Percentiles rank a stretch among this genome's conserved stretches.
Conservation (phyloP, 2,797 vertebrate species). For the Xiphorhynchus erythropygius region DNA sequence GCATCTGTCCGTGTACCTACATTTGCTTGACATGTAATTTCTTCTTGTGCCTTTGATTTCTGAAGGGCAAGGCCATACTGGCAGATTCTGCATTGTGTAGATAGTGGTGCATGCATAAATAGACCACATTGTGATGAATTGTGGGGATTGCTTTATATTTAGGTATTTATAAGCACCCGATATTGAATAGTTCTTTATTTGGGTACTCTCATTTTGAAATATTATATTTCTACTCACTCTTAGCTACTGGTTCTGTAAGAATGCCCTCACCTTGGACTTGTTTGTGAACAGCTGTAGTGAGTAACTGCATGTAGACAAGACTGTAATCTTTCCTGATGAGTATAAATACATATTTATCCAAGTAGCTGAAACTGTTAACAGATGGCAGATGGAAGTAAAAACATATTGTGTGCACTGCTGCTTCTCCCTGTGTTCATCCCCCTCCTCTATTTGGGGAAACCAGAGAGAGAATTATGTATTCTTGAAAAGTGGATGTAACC, state of each 20-base stretch:
- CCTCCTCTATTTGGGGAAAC: slow-evolving; percentile 12
- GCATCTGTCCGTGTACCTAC: not conserved
- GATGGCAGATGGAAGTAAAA: slow-evolving; percentile 56
- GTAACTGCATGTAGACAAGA: slow-evolving; percentile 4
- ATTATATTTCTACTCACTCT: not conserved
- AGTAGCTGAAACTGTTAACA: slow-evolving; percentile 48
- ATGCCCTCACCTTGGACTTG: slow-evolving; percentile 22
- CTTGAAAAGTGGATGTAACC: slow-evolving; percentile 32
- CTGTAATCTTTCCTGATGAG: not conserved
- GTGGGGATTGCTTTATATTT: not conserved
- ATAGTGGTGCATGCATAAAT: not conserved
- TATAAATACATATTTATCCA: slow-evolving; percentile 35
- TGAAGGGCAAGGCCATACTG: not conserved
- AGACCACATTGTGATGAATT: not conserved
- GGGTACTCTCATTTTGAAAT: not conserved
- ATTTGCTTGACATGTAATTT: not conserved
- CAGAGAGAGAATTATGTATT: not conserved
- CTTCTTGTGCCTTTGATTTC: not conserved
- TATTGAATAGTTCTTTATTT: not conserved
- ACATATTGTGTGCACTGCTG: slow-evolving; percentile 1
- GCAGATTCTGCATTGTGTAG: not conserved
- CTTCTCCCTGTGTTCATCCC: not conserved
- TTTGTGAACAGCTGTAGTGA: not conserved
- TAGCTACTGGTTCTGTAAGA: not conserved
- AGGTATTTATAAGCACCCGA: not conserved